Conservation (phyloP, 1,140 invertebrate species). For the Meloidogyne exigua region DNA sequence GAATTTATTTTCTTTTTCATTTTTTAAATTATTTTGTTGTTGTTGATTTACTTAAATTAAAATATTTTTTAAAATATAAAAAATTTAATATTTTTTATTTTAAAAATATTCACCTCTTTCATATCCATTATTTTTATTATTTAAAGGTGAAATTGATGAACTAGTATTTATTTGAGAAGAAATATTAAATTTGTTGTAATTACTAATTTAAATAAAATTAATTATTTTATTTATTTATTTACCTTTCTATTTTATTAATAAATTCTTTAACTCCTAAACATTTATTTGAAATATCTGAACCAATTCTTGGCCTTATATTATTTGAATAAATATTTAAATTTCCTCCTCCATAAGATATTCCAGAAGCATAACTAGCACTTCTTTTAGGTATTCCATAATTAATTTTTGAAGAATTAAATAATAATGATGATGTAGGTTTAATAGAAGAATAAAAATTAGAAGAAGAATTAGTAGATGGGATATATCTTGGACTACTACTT, state of each 20-base stretch:
- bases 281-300: background rate
- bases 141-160: too few species aligned
- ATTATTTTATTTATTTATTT: background rate
- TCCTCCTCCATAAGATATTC: background rate
- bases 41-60: too few species aligned
- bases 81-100: too few species aligned
- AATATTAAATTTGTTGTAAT: background rate
- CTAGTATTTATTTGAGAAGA: too few species aligned
- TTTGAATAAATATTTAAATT: background rate
- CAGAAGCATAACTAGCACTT: background rate
- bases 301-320: conserved; percentile 1
- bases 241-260: conserved; percentile 5
- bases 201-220: background rate
- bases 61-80: too few species aligned
- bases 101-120: too few species aligned
- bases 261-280: background rate
- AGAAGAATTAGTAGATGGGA: background rate
- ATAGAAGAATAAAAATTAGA: background rate
- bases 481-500: background rate
- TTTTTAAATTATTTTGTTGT: background rate
- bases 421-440: background rate
- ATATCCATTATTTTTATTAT: too few species aligned
- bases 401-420: background rate
- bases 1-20: background rate
- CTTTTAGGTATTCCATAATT: background rate